Conservation (phyloP, 1,140 invertebrate species). For the Drosophila ananassae region DNA sequence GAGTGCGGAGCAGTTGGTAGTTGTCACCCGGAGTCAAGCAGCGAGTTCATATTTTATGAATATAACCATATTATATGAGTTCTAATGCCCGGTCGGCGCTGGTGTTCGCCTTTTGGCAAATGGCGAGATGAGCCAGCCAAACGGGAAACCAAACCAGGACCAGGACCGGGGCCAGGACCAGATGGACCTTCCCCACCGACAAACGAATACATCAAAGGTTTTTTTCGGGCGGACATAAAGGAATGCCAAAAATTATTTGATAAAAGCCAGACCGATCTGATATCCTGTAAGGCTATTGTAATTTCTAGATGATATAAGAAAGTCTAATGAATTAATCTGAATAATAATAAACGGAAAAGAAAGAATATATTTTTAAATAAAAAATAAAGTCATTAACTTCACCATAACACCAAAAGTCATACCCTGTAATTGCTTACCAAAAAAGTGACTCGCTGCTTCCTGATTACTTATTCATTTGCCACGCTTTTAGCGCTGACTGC, state of each 20-base stretch:
- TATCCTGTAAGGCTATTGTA: constrained; percentile 4
- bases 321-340: too few relatives aligned
- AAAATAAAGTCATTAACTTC: background rate
- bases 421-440: constrained; percentile 27
- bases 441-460: constrained; percentile 53
- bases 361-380: background rate
- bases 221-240: constrained; percentile 30
- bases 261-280: background rate
- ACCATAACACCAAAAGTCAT: background rate
- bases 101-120: constrained; percentile 40
- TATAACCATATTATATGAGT: constrained; percentile 78
- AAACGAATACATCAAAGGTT: constrained; percentile 70
- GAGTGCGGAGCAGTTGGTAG: constrained; percentile 3
- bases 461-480: constrained; percentile 77
- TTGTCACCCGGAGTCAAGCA: constrained; percentile 57
- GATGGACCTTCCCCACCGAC: constrained; percentile 49
- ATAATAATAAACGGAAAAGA: too few relatives aligned
- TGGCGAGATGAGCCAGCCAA: constrained; percentile 17
- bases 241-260: background rate
- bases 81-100: constrained; percentile 44
- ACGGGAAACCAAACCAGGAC: constrained; percentile 1
- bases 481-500: constrained; percentile 72
- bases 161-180: constrained; percentile 14
- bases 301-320: background rate
- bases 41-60: constrained; percentile 78